phyloP scores from a whole-genome alignment of 2,113 vertebrate species.

The Talpa occidentalis region DNA sequence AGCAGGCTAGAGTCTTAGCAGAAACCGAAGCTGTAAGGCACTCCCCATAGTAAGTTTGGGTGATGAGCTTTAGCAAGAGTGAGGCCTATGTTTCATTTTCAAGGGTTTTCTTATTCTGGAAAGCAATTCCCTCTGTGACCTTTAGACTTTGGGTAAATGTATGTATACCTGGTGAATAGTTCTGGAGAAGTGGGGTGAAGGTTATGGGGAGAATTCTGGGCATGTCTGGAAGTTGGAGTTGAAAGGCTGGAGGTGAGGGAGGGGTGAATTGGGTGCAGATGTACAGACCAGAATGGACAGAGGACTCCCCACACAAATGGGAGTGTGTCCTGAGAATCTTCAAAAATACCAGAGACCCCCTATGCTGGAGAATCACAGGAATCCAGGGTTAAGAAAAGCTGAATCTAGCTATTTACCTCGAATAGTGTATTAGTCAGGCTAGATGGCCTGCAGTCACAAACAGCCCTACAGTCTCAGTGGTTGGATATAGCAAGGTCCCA shows the following conservation, averaged over 20 bases:
- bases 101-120: background rate
- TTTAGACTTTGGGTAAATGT: background rate
- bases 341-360: background rate
- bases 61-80: background rate
- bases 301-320: background rate
- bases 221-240: background rate
- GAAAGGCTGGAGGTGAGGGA: background rate
- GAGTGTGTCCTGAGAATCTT: background rate
- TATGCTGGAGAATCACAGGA: background rate
- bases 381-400: background rate
- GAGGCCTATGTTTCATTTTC: background rate
- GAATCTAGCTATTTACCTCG: background rate
- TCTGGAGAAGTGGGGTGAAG: background rate
- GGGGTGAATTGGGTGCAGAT: background rate
- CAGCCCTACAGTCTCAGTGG: background rate
- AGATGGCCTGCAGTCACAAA: background rate
- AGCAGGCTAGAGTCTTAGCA: conserved; percentile 13
- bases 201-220: background rate
- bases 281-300: background rate
- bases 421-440: background rate
- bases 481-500: background rate
- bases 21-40: background rate
- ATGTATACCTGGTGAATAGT: background rate
- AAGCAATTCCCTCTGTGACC: conserved; percentile 40
- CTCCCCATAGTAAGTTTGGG: background rate